A percentile compares a stretch with the other conserved stretches of the same genome.
Evolutionary conservation across 2,888 invertebrate species (phyloP).

Genomic region (Acanthococcus lagerstroemiae): DNA sequence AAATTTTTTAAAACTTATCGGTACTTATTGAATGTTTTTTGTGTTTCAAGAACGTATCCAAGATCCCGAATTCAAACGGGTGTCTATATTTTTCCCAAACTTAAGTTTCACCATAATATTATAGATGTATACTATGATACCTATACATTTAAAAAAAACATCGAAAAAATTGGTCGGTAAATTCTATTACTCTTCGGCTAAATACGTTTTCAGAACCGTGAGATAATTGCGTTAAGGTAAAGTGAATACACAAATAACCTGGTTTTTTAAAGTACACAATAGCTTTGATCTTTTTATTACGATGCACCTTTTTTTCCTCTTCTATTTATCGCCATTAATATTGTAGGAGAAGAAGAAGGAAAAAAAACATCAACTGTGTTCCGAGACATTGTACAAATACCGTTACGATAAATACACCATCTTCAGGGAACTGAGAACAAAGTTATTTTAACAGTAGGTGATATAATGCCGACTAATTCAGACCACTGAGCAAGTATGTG

Average conservation of each 20-base stretch:
- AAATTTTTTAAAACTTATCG: no score
- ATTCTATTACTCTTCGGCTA: neutral
- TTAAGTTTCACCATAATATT: no score
- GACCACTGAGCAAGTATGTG: neutral
- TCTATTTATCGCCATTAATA: slow-evolving; percentile 14
- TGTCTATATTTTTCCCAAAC: no score
- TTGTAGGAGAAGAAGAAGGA: neutral
- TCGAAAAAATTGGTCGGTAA: no score
- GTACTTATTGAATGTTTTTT: no score
- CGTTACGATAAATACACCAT: slow-evolving; percentile 18
- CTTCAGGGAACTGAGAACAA: neutral
- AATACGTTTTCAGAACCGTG: slow-evolving; percentile 7
- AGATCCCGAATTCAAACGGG: no score
- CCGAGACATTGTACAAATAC: slow-evolving; percentile 9
- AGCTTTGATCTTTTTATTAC: slow-evolving; percentile 8
- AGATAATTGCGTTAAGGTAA: slow-evolving; percentile 21
- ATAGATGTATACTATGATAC: no score
- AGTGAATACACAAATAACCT: slow-evolving; percentile 25
- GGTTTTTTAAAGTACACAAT: slow-evolving; percentile 22
- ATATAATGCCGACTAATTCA: no score
- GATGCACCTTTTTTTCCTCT: slow-evolving; percentile 4
- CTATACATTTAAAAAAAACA: no score
- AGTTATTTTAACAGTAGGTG: neutral
- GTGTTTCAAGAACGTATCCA: no score
- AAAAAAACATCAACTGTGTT: slow-evolving; percentile 12